Evolutionary conservation across 2,797 vertebrate species (phyloP).

Genomic region (Coranthus polyacanthus): DNA sequence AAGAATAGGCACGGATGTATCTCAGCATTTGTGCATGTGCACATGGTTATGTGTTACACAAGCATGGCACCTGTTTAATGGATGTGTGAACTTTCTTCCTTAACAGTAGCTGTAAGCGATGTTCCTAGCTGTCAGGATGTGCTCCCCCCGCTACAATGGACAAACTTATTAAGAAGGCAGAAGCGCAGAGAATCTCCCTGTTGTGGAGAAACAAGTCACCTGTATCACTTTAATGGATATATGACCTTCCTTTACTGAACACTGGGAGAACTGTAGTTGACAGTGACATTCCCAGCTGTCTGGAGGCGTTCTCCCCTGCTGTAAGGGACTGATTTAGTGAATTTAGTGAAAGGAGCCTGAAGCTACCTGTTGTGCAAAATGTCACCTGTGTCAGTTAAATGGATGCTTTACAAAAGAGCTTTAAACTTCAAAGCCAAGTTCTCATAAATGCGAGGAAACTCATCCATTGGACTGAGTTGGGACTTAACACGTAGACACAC

Average conservation of each 20-base stretch:
- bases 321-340: neutral
- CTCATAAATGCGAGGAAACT: no score
- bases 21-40: neutral
- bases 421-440: no score
- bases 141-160: neutral
- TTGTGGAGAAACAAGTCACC: conserved; percentile 1
- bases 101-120: neutral
- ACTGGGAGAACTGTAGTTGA: neutral
- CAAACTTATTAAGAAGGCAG: neutral
- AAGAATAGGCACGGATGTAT: neutral
- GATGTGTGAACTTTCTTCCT: neutral
- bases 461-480: no score
- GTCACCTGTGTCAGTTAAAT: no score
- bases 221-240: conserved; percentile 1
- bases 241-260: neutral
- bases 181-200: neutral
- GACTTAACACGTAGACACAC: no score
- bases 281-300: neutral
- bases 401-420: no score
- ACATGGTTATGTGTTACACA: neutral
- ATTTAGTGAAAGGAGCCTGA: neutral
- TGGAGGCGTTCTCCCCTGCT: neutral
- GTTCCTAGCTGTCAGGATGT: neutral
- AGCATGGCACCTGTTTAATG: neutral
- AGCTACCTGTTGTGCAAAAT: neutral